Base-by-base conservation (phyloP, 2,888 invertebrate genomes). In the Hirtodrosophila alboralis region DNA sequence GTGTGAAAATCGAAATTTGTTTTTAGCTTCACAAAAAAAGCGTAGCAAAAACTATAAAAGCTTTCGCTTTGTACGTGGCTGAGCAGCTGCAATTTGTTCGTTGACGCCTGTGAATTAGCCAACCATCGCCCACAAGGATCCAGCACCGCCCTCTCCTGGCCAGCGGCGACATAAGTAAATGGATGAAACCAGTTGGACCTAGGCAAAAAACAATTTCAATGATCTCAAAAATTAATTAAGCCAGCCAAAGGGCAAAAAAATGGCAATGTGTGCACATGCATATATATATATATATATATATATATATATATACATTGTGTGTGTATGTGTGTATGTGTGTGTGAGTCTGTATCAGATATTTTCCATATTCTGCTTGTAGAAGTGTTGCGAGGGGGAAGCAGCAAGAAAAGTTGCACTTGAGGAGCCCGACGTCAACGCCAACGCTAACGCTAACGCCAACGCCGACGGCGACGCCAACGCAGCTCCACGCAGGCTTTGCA, bases 201-300 rank as follows among this genome's bases (percentile, higher is more conserved):
- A 48, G 48, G 64, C 72, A 73, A 72, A 75, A 57, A 87, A 76
- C 84, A 79, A 83, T 88, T 86, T 80, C 83, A 86, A 76, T 89
- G 88, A 87, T 87, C 86, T 87, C 88, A 86, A 89, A 88, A 89
- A 89, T 89, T 89, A 89, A 89, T 89, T 89, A 89, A 89, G 85
- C 79, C 86, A 61, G 59, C 51, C 43, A 30, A 44, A 18, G 38
- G 44, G 47, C 33, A 3, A 21, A 21, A 21, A 23, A 23, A 23
- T 23, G 38, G 47, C 37, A 58, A 41, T 37, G 48, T 45, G 38
- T 40, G 38, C 48, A 21, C 4, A 33, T 33, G 30, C 38, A 33
- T 36, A 10, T n/a, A 18, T 36, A 31, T 31, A 36, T 43, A 37
- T 16, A n/a, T n/a, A n/a, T n/a, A n/a, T n/a, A n/a, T n/a, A n/a